These are phyloP conservation scores for Campoletis raptor DNA, from an alignment of 2,888 invertebrate genomes.

Conservation along the genomic window DNA sequence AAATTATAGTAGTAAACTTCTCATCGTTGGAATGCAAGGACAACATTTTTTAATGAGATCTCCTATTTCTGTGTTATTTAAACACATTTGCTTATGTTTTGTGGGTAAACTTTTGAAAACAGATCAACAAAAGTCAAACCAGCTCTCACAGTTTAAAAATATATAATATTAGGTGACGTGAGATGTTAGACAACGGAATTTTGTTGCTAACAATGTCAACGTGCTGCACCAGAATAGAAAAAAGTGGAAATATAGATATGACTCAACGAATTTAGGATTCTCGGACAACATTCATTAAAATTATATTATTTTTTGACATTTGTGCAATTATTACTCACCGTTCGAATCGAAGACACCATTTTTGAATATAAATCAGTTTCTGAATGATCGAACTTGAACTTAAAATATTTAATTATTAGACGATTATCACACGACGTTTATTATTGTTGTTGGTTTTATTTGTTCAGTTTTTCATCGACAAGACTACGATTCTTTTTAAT, in stretches of 20 bases:
- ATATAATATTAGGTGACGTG: not conserved
- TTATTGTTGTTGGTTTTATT: conserved; percentile 28
- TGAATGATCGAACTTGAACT: not conserved
- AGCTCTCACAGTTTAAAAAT: not conserved
- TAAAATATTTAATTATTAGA: not conserved
- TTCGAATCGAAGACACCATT: conserved; percentile 55
- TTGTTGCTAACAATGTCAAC: not conserved
- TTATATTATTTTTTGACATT: not conserved
- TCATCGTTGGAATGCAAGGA: not conserved
- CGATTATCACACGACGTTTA: conserved; percentile 25
- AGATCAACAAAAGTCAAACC: not conserved
- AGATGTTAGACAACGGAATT: not conserved
- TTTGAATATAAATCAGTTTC: conserved; percentile 20
- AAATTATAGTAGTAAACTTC: not conserved
- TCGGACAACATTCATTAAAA: not conserved
- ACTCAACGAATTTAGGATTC: not conserved
- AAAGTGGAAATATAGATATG: not conserved
- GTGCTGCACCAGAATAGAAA: not conserved
- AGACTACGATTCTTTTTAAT: not conserved
- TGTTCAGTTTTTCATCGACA: not conserved
- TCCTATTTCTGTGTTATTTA: not conserved
- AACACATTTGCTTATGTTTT: not conserved
- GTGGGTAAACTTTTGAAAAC: not conserved
- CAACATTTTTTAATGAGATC: not conserved
- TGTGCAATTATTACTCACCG: conserved; percentile 46